Evolutionary conservation across 2,113 vertebrate species (phyloP), one percentile per base, ranked within the genome.

Genomic region (Calidris pugnax): DNA sequence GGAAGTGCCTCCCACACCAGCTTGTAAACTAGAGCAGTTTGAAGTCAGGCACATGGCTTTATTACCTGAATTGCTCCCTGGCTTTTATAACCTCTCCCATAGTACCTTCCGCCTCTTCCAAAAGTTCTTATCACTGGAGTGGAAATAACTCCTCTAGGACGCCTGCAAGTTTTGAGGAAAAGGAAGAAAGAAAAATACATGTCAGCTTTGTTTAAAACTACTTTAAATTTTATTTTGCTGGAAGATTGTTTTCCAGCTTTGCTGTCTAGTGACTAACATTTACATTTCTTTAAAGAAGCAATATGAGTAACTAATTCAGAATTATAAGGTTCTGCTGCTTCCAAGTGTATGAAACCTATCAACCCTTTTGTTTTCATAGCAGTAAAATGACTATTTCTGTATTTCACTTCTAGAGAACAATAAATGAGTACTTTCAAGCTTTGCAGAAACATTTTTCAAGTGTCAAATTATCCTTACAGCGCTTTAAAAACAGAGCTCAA

Each of bases 51-150:
- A 90, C 89, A 87, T 11, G 87, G 94, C 47, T 87, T 95, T 60
- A 98, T 98, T 97, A 99, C 99, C 98, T 99, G 98, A 98, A 98
- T 98, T 71, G 94, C 87, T 97, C 97, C 98, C 98, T 99, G 99
- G 98, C 97, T 99, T 98, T 98, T 99, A 94, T 98, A 99, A 95
- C 98, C 98, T 98, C 98, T 98, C 84, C 98, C 90, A 72, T 98
- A 98, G 97, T 98, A 99, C 97, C 98, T 98, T 96, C 98, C 98
- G 56, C 99, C 99, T 98, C 98, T 99, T 97, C 98, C 98, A 97
- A 99, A 99, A 35, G 99, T 99, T 98, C 99, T 97, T 95, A 99
- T 99, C 96, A 99, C 98, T 9, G 99, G 99, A 53, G 99, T 99
- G 89, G 99, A 99, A 95, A 99, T 99, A 95, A 99, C 98, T 95